Base-by-base conservation (phyloP, 2,113 vertebrate genomes). In the Oreochromis tanganicae region DNA sequence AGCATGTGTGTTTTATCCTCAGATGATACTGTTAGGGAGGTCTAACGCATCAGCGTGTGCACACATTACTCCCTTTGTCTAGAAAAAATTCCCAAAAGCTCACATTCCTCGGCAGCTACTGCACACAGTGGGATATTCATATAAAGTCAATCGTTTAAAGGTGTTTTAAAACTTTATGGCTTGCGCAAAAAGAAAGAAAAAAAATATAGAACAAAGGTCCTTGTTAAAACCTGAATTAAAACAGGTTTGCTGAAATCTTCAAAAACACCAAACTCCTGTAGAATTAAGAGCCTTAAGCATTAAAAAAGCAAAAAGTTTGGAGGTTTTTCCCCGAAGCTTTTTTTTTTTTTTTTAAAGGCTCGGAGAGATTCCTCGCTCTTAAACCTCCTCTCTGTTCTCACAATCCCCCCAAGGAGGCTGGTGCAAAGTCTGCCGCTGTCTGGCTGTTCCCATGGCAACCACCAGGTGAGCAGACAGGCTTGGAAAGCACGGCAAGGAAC, bases 391-490 rank as follows among this genome's bases (percentile, higher is more conserved):
- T 91, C 91, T 93, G 93, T 94, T 93, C 94, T 90, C 91, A 88
- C 90, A 95, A 94, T 93, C 91, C 94, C 89, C 71, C 86, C 2
- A 36, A 88, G 91, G 90, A 93, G 93, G 91, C 92, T 94, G 95
- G 92, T 95, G 95, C 94, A 95, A 95, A 95, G 95, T 96, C 96
- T 96, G 96, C 95, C 91, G 75, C 93, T 93, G 94, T 95, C 95
- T 95, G 95, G 91, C 95, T 96, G 96, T 96, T 97, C 94, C 96
- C 96, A 97, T 97, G 95, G 96, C 94, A 96, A 97, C 96, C 95
- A 94, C 95, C 96, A 97, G 96, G 96, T 97, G 95, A 96, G 95
- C 92, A 94, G 93, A 96, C 95, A 92, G 95, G 89, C 94, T 93
- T 84, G 88, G 93, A 93, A 94, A 95, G 92, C 95, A 93, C 87